phyloP scores from a whole-genome alignment of 2,888 invertebrate species.

The Eristalis tenax region DNA sequence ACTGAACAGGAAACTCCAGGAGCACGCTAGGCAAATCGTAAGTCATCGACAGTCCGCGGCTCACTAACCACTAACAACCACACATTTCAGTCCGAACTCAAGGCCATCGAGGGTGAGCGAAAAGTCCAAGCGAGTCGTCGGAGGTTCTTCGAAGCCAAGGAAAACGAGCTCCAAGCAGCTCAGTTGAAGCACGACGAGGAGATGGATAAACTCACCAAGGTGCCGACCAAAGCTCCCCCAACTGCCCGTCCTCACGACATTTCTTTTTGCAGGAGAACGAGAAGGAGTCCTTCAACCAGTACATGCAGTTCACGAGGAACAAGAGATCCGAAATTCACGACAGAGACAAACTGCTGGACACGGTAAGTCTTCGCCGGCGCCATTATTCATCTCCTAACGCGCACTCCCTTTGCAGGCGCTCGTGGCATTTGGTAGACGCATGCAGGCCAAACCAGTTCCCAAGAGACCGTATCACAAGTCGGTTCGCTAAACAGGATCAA shows the following conservation, averaged over 20 bases:
- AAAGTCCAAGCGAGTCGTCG: background rate
- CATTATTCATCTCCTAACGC: background rate
- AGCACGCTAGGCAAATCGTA: slow-evolving; percentile 26
- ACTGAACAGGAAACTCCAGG: slow-evolving; percentile 20
- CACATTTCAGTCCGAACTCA: background rate
- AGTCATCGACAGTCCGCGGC: background rate
- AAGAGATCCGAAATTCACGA: slow-evolving; percentile 40
- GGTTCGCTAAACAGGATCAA: slow-evolving; percentile 31
- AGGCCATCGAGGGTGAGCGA: background rate
- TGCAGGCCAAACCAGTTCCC: background rate
- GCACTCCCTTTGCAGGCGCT: slow-evolving; percentile 29
- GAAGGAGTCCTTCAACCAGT: slow-evolving; percentile 8
- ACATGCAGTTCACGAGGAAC: slow-evolving; percentile 41
- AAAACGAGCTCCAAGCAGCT: background rate
- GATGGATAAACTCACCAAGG: slow-evolving; percentile 3
- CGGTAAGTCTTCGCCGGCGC: slow-evolving; percentile 8
- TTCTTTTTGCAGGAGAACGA: slow-evolving; percentile 20
- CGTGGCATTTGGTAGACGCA: slow-evolving; percentile 27
- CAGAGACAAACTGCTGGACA: slow-evolving; percentile 45
- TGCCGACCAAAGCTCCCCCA: background rate
- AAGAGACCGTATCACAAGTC: slow-evolving; percentile 59
- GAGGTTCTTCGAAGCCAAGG: slow-evolving; percentile 10
- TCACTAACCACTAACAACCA: background rate
- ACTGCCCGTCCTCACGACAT: background rate
- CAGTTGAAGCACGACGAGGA: slow-evolving; percentile 28